Evolutionary conservation across 2,113 vertebrate genomes (phyloP).

Genomic region (Heterotis niloticus): DNA sequence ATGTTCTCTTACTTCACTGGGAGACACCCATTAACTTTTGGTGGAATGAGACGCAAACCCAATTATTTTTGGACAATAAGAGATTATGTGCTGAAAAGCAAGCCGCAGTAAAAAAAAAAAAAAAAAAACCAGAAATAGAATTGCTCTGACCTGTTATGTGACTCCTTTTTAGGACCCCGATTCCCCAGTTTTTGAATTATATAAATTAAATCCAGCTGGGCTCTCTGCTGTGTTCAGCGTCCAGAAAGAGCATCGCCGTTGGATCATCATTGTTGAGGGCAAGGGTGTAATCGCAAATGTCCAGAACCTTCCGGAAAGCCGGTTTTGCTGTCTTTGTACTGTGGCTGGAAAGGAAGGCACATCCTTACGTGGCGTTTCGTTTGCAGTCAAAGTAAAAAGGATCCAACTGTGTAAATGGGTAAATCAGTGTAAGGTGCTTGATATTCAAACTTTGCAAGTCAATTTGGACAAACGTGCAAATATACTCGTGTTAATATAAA

Average conservation of each 20-base stretch:
- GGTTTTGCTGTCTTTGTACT: too few relatives aligned
- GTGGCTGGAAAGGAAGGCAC: too few relatives aligned
- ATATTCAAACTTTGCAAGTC: too few relatives aligned
- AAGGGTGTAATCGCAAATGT: neutral
- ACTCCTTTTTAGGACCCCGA: neutral
- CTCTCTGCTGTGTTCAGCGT: neutral
- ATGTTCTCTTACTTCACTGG: neutral
- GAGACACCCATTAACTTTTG: neutral
- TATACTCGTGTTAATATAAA: too few relatives aligned
- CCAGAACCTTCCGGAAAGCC: too few relatives aligned
- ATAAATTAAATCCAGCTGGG: neutral
- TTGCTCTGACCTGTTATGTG: neutral
- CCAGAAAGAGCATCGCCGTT: neutral
- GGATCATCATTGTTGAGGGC: neutral
- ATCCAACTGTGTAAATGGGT: too few relatives aligned
- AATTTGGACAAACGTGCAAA: too few relatives aligned
- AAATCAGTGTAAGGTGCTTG: too few relatives aligned
- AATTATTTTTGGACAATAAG: conserved; percentile 12
- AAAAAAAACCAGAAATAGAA: neutral
- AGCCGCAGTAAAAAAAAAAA: conserved; percentile 13
- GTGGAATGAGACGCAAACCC: neutral
- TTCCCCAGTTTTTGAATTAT: neutral
- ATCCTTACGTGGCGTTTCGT: too few relatives aligned
- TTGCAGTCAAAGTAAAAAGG: too few relatives aligned
- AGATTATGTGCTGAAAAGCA: conserved; percentile 12